Evolutionary conservation across 2,113 vertebrate genomes (phyloP).

Genomic region (Rynchops niger): DNA sequence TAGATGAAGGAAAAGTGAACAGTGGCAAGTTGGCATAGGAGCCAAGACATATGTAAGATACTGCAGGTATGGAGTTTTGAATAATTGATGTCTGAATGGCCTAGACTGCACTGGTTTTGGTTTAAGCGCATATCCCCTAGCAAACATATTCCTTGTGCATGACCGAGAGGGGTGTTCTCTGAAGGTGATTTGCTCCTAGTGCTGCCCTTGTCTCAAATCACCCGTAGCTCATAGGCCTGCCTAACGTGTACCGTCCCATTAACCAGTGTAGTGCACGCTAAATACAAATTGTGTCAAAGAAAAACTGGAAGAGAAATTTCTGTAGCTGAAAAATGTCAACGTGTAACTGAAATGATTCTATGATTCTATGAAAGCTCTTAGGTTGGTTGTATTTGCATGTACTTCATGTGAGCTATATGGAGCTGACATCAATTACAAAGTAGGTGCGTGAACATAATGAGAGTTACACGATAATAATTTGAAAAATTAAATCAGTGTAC

Average conservation of each 20-base stretch:
- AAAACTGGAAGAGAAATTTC: neutral
- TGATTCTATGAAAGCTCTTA: neutral
- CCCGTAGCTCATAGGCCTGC: neutral
- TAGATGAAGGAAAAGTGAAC: neutral
- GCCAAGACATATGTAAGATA: neutral
- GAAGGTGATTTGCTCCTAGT: neutral
- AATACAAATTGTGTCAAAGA: neutral
- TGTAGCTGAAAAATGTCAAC: neutral
- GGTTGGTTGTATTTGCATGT: neutral
- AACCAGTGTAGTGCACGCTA: neutral
- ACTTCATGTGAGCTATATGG: neutral
- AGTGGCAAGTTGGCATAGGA: neutral
- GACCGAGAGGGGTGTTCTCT: neutral
- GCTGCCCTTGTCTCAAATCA: neutral
- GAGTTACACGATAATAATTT: neutral
- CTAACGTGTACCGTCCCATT: neutral
- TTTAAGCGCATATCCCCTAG: neutral
- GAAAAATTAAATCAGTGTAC: neutral
- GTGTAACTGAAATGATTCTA: neutral
- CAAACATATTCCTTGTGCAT: neutral
- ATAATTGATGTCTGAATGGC: neutral
- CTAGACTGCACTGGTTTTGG: neutral
- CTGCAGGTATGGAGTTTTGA: neutral
- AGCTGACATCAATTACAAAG: neutral
- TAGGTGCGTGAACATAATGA: neutral